Percentiles rank a stretch among this genome's conserved stretches.
phyloP scores from a whole-genome alignment of 2,113 vertebrate species.

The cat (Felis catus) region DNA sequence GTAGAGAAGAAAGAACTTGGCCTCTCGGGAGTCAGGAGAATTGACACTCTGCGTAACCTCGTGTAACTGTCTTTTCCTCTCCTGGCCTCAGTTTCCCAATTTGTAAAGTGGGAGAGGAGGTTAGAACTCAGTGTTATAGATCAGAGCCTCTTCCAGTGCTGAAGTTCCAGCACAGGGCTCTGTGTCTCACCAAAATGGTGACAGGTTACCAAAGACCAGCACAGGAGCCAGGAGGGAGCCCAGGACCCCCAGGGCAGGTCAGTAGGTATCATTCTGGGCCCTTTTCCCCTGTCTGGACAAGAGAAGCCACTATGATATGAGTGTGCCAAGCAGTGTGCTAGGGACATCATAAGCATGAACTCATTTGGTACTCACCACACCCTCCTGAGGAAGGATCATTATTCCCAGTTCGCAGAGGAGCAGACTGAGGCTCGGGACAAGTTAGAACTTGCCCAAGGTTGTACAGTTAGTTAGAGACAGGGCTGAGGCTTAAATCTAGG shows the following conservation, averaged over 20 bases:
- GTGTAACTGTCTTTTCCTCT: background rate
- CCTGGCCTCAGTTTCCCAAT: background rate
- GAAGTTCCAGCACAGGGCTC: background rate
- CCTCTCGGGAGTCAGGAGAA: background rate
- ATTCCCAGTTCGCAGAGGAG: background rate
- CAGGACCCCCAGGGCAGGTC: background rate
- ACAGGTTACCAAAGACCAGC: background rate
- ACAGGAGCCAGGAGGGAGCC: background rate
- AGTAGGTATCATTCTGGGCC: background rate
- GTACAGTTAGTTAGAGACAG: background rate
- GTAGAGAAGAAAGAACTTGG: background rate
- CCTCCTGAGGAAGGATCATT: background rate
- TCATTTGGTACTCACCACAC: background rate
- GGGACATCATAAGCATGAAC: background rate
- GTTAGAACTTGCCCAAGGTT: background rate
- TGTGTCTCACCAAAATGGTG: background rate
- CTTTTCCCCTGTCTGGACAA: background rate
- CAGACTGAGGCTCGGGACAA: background rate
- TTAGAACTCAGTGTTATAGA: background rate
- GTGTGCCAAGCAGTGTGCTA: background rate
- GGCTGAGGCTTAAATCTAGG: background rate
- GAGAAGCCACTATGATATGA: background rate
- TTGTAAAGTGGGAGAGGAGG: background rate
- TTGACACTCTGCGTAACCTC: background rate
- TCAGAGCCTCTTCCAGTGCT: background rate